phyloP scores from a whole-genome alignment of 2,888 invertebrate species.

The Leptinotarsa haldemani region DNA sequence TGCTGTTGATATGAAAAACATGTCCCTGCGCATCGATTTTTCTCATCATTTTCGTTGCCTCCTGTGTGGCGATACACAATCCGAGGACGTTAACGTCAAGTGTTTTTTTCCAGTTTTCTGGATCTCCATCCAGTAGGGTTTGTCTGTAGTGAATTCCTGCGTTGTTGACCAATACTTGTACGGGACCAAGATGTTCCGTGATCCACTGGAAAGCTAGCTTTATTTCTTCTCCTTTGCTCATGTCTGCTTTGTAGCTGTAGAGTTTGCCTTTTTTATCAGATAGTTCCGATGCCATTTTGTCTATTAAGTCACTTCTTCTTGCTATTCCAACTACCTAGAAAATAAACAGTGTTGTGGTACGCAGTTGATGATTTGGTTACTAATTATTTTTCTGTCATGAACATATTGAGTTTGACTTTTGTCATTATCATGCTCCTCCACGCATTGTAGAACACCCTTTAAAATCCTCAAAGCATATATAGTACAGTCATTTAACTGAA shows the following conservation, averaged over 20 bases:
- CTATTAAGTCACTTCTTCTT: slow-evolving; percentile 44
- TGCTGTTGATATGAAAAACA: slow-evolving; percentile 57
- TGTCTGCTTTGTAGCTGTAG: slow-evolving; percentile 58
- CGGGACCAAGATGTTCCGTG: slow-evolving; percentile 57
- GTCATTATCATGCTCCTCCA: no score
- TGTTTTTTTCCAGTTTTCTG: slow-evolving; percentile 46
- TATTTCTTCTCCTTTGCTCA: slow-evolving; percentile 59
- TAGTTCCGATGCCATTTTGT: slow-evolving; percentile 40
- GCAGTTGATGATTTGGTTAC: no score
- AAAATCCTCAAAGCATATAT: background rate
- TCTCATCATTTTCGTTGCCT: slow-evolving; percentile 55
- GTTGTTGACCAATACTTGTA: slow-evolving; percentile 63
- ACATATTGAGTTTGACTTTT: no score
- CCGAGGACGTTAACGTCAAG: slow-evolving; percentile 49
- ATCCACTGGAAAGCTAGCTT: slow-evolving; percentile 58
- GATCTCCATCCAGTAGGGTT: slow-evolving; percentile 51
- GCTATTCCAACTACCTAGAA: slow-evolving; percentile 53
- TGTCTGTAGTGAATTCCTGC: slow-evolving; percentile 56
- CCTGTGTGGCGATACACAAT: slow-evolving; percentile 52
- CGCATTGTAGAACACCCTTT: background rate
- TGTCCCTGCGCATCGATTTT: slow-evolving; percentile 54
- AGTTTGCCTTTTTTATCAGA: slow-evolving; percentile 56
- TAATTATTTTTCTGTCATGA: no score
- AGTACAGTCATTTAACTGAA: no score
- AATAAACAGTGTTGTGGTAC: background rate